Percentiles rank a stretch among this genome's conserved stretches.
phyloP scores from a whole-genome alignment of 2,888 invertebrate species.

The Malthinus seriepunctatus region DNA sequence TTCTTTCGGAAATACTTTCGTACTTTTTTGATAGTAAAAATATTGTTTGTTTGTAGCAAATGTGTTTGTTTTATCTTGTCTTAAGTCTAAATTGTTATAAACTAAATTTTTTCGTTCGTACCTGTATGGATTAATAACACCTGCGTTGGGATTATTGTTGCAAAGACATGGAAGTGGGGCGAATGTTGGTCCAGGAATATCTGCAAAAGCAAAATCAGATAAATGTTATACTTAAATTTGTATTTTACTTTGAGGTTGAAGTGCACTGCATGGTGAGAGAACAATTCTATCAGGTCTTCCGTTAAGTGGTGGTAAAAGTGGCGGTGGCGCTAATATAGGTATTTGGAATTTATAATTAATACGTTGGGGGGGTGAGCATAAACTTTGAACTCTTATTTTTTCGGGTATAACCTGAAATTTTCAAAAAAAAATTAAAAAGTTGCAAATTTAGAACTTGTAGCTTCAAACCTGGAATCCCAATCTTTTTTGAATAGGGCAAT shows the following conservation, averaged over 20 bases:
- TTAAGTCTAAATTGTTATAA: too few relatives aligned
- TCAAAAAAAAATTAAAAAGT: background rate
- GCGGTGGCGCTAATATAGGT: background rate
- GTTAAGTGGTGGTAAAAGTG: background rate
- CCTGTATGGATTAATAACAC: background rate
- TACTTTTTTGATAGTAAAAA: too few relatives aligned
- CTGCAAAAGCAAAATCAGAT: too few relatives aligned
- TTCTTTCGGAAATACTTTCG: too few relatives aligned
- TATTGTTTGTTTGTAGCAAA: too few relatives aligned
- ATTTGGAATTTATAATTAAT: background rate
- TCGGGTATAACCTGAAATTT: conserved; percentile 6
- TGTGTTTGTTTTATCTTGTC: too few relatives aligned
- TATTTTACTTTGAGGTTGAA: too few relatives aligned
- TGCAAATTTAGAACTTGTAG: background rate
- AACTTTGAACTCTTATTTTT: background rate
- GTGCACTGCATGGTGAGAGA: background rate
- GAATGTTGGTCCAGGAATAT: too few relatives aligned
- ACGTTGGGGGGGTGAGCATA: background rate
- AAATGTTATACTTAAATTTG: too few relatives aligned
- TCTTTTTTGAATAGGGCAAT: background rate
- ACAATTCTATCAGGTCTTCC: background rate
- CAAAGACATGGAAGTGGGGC: too few relatives aligned
- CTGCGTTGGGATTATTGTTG: background rate
- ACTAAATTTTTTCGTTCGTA: background rate
- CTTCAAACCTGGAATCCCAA: conserved; percentile 29